Evolutionary conservation across 1,140 invertebrate species (phyloP), one percentile per base, ranked within the genome.

Genomic region (Tenebrio molitor): DNA sequence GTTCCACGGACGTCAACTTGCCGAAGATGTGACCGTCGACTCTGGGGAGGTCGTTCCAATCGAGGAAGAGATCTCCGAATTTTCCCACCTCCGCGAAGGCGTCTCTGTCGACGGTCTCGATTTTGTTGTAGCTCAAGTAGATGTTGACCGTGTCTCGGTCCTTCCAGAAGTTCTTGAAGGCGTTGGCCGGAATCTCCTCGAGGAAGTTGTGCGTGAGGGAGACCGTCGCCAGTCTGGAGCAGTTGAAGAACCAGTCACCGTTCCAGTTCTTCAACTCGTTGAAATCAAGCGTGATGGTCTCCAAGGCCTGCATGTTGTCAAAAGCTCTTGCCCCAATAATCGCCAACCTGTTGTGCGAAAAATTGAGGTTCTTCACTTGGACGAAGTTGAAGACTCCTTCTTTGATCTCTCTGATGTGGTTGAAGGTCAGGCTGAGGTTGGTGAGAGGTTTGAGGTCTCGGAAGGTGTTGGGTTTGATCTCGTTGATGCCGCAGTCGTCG

Each of bases 101-200:
- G 19, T 64, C 42, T n/a, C 67, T 53, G 29, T 77, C 72, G 8
- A 76, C 44, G 16, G 41, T 50, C 25, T 68, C 53, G 12, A 77
- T 76, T 14, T 67, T 71, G 25, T 77, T 77, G 42, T 76, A 72
- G 36, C 76, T 73, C n/a, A 77, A 65, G 19, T 71, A 16, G 4
- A 77, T 15, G 10, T 66, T 69, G 19, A 73, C 16, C 19, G 67
- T 63, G 8, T 71, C 19, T 42, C 71, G 62, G 14, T 17, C 39
- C 7, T 14, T 34, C 23, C 62, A 44, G 34, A 78, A 50, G 10
- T 66, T 42, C 14, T 19, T 67, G 36, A 78, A 76, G 3, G 66
- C 71, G 17, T 73, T 69, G 5, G 53, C 67, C 7, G 62, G 62
- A 4, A 78, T 25, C 29, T 76, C 64, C 36, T 72, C 71, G 1